Base-by-base conservation (phyloP, 1,140 invertebrate genomes). In the Psilanteris sp. region DNA sequence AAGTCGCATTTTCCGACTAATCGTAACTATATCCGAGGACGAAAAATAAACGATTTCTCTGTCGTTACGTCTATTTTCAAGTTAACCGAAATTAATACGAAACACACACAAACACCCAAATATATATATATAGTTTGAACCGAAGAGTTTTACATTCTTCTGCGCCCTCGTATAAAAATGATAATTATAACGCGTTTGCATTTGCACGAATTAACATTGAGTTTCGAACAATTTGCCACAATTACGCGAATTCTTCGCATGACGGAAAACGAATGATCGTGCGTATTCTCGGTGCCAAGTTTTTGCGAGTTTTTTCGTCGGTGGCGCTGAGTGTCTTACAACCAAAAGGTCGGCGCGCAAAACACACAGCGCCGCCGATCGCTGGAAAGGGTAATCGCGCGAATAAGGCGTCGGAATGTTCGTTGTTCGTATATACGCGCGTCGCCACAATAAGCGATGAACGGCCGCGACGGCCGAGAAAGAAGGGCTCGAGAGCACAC, bases 341-440 rank as follows among this genome's bases (percentile, higher is more conserved):
- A 37, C 15, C 15, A 14, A 48, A 62, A 62, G 57, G 16, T 36
- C 16, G 46, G 13, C 15, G 1, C 46, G 34, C 59, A 50, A 46
- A 52, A 34, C 37, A 54, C 27, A 43, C 39, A 52, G 37, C 48
- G 24, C 29, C 18, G 52, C 41, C 54, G 67, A 32, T 55, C 43
- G 34, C 67, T 39, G 44, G 31, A 10, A 73, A 77, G 79, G 81
- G 83, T 81, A 84, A 83, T 84, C 82, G 79, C 77, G 79, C 76
- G 79, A 83, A 82, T 81, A 80, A 83, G 79, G 82, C 78, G 81
- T 84, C 77, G 77, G 72, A 80, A 78, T 73, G 78, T 61, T 73
- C 46, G 74, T 48, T 62, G 62, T 61, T 55, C 46, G 64, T 70
- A 64, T 52, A 64, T 34, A 32, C 48, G 57, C 41, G 37, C 48